A percentile compares a stretch with the other conserved stretches of the same genome.
Evolutionary conservation across 2,113 vertebrate genomes (phyloP).

Genomic region (Ceyx margarethae): DNA sequence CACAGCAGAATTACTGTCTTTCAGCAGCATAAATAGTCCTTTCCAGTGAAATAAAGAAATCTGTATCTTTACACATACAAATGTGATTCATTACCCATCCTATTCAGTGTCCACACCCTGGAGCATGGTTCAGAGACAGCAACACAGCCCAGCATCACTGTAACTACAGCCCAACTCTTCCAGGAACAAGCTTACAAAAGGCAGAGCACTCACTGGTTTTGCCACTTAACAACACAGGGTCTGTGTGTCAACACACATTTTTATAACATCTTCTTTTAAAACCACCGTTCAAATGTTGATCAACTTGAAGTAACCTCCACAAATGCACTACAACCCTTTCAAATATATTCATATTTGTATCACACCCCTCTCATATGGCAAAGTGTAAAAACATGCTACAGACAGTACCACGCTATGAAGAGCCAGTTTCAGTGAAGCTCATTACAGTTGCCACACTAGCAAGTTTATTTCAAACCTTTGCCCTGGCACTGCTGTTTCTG

Average conservation of each 20-base stretch:
- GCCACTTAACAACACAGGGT: not conserved
- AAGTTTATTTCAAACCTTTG: not conserved
- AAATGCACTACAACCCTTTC: not conserved
- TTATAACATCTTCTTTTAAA: not conserved
- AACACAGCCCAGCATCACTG: not conserved
- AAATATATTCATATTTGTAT: not conserved
- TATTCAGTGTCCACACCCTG: not conserved
- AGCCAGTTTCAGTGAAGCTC: rapidly evolving
- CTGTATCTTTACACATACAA: rapidly evolving
- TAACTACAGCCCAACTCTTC: not conserved
- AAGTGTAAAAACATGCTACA: not conserved
- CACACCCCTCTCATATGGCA: not conserved
- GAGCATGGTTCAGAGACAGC: not conserved
- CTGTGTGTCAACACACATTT: not conserved
- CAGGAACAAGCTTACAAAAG: not conserved
- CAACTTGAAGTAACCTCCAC: not conserved
- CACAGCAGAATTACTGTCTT: not conserved
- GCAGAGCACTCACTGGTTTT: not conserved
- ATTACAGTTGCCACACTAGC: not conserved
- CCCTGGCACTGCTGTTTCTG: not conserved
- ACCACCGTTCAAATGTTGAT: not conserved
- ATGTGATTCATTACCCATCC: not conserved
- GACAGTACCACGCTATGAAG: not conserved
- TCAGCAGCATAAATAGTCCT: not conserved
- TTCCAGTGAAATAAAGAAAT: not conserved